phyloP scores from a whole-genome alignment of 2,888 invertebrate genomes.

The Rhabditophanes sp. region DNA sequence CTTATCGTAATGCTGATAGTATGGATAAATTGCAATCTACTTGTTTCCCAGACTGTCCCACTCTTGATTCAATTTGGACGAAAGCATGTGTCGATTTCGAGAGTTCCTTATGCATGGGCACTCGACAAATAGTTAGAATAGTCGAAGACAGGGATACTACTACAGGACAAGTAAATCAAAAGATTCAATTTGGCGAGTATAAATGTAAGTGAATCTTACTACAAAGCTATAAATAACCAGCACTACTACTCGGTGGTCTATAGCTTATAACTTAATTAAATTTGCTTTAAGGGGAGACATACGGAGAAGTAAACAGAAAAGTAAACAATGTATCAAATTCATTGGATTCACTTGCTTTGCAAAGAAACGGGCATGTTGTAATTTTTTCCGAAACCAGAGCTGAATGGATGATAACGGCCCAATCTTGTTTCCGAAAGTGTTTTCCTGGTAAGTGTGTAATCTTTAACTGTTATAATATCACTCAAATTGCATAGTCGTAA shows the following conservation, averaged over 20 bases:
- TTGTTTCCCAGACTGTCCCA: slow-evolving; percentile 44
- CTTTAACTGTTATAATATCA: neutral
- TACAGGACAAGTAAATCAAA: too few species aligned
- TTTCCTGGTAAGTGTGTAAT: slow-evolving; percentile 55
- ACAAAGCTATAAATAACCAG: too few species aligned
- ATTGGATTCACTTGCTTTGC: slow-evolving; percentile 58
- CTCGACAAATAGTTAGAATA: slow-evolving; percentile 53
- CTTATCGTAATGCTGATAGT: slow-evolving; percentile 33
- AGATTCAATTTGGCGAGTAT: slow-evolving; percentile 40
- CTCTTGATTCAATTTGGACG: slow-evolving; percentile 46
- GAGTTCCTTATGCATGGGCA: slow-evolving; percentile 49
- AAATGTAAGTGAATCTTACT: too few species aligned
- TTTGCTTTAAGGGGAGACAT: too few species aligned
- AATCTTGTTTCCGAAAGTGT: slow-evolving; percentile 83
- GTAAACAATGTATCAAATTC: slow-evolving; percentile 68
- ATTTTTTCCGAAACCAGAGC: slow-evolving; percentile 92
- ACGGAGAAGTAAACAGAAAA: slow-evolving; percentile 62
- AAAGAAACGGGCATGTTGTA: slow-evolving; percentile 52
- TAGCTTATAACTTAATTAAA: too few species aligned
- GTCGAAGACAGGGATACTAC: too few species aligned
- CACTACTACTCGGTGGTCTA: slow-evolving; percentile 21
- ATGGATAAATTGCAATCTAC: slow-evolving; percentile 35
- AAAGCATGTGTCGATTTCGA: too few species aligned
- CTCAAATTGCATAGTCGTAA: too few species aligned
- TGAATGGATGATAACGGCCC: slow-evolving; percentile 92